phyloP scores from a whole-genome alignment of 2,797 vertebrate genomes.

The Acipenser ruthenus region DNA sequence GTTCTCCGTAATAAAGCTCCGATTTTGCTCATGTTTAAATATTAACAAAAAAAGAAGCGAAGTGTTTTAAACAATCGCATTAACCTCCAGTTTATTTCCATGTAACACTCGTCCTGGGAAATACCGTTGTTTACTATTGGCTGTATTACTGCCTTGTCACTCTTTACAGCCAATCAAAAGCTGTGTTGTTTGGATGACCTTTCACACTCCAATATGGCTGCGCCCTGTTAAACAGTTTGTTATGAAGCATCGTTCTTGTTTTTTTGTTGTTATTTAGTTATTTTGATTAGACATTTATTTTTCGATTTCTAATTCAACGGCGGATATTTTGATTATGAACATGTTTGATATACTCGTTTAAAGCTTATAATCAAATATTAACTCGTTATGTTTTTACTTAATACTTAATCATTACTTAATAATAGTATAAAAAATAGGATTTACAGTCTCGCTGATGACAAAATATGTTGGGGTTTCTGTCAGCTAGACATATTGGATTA shows the following conservation, averaged over 20 bases:
- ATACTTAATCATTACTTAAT: background rate
- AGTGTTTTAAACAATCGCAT: background rate
- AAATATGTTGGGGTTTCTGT: constrained; percentile 73
- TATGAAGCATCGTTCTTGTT: background rate
- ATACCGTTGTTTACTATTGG: constrained; percentile 48
- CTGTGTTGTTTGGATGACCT: constrained; percentile 2
- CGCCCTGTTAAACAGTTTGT: accelerated
- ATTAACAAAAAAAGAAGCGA: background rate
- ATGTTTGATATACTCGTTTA: background rate
- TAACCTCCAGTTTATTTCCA: constrained; percentile 2
- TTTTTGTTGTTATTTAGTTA: background rate
- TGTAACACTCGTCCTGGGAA: background rate
- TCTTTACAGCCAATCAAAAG: constrained; percentile 38
- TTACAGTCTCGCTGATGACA: background rate
- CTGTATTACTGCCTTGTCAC: accelerated
- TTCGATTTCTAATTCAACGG: background rate
- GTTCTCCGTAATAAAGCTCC: constrained; percentile 42
- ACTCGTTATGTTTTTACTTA: background rate
- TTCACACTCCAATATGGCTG: constrained; percentile 42
- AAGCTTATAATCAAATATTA: background rate
- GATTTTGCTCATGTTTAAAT: constrained; percentile 45
- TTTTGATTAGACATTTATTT: constrained; percentile 10
- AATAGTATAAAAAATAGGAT: too few species aligned
- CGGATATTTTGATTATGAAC: background rate
- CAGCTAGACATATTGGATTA: constrained; percentile 67